Evolutionary conservation across 2,797 vertebrate genomes (phyloP).

Genomic region (Pseudochaenichthys georgianus): DNA sequence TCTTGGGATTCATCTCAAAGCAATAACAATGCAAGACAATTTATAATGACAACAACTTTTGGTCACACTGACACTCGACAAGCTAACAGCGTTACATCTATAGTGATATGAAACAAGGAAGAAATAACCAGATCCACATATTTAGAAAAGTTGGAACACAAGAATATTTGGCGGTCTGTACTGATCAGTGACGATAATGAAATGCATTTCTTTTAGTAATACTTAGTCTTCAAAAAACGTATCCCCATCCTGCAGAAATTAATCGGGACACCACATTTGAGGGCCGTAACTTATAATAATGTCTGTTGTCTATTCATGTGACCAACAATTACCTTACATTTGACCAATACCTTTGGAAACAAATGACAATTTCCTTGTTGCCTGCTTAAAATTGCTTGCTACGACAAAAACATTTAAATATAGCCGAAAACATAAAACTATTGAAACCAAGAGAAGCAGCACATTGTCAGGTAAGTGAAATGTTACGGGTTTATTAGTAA

Average conservation of each 20-base stretch:
- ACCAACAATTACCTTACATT: accelerated
- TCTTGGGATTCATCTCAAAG: not conserved
- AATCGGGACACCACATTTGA: not conserved
- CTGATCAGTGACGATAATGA: no score
- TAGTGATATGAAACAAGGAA: not conserved
- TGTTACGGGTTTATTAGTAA: not conserved
- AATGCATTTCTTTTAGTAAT: no score
- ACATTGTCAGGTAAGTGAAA: not conserved
- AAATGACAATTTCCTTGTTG: not conserved
- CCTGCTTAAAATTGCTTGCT: not conserved
- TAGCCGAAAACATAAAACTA: not conserved
- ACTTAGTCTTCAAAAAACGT: no score
- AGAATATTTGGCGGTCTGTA: no score
- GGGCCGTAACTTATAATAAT: not conserved
- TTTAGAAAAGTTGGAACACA: not conserved
- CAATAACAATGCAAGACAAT: no score
- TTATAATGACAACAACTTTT: no score
- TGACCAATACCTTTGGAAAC: not conserved
- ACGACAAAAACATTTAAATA: no score
- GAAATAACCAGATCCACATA: not conserved
- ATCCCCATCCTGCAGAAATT: no score
- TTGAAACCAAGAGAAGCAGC: not conserved
- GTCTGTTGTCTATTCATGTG: not conserved
- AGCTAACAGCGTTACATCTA: not conserved
- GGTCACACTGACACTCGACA: not conserved